These are phyloP conservation scores for Danio tinwini DNA, from an alignment of 2,797 vertebrate species.

Conservation along the genomic window DNA sequence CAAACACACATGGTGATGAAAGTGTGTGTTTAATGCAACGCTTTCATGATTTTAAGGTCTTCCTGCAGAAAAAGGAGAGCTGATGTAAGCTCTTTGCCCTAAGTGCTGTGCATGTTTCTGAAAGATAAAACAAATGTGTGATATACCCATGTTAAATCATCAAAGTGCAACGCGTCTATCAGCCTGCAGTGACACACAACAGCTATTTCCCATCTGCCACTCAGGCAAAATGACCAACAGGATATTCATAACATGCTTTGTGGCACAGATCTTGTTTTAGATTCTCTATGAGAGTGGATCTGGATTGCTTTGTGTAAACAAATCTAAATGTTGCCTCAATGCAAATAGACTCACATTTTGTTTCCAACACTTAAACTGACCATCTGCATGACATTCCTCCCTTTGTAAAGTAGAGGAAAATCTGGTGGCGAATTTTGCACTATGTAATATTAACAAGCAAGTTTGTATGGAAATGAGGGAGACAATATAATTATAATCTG, in stretches of 20 bases:
- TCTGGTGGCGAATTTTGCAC: not conserved
- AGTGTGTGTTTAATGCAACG: no score
- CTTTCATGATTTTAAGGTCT: no score
- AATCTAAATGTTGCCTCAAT: not conserved
- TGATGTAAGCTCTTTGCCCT: no score
- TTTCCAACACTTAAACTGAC: constrained; percentile 21
- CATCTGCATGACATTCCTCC: not conserved
- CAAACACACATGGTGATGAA: no score
- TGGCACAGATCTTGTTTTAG: constrained; percentile 29
- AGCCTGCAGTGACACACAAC: constrained; percentile 12
- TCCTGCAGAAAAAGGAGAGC: no score
- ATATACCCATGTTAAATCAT: constrained; percentile 19
- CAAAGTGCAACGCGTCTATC: constrained; percentile 3
- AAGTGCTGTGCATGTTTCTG: no score
- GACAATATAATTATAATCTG: not conserved
- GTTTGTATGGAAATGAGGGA: not conserved
- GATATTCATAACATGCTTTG: constrained; percentile 35
- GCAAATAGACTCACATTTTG: constrained; percentile 21
- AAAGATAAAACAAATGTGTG: not conserved
- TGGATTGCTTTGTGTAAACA: not conserved
- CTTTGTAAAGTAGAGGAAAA: not conserved
- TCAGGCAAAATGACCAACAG: constrained; percentile 22
- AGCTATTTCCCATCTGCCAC: constrained; percentile 39
- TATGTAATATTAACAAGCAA: not conserved
- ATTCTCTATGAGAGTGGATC: not conserved